Evolutionary conservation across 2,113 vertebrate genomes (phyloP).

Genomic region (Aegithalos caudatus): DNA sequence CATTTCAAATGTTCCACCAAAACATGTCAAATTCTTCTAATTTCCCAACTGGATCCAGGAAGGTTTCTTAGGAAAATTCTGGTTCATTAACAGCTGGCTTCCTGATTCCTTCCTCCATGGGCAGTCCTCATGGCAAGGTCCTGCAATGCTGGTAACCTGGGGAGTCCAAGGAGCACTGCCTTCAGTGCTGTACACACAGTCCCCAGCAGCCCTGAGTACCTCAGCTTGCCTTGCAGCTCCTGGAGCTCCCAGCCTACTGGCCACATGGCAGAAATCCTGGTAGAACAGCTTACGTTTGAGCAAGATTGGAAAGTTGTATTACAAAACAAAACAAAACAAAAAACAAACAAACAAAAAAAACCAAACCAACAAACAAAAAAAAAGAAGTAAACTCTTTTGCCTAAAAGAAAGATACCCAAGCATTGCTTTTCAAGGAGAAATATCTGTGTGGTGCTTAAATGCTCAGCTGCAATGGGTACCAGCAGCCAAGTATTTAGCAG

Average conservation of each 20-base stretch:
- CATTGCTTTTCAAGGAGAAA: not conserved
- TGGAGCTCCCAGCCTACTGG: not conserved
- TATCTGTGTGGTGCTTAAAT: not conserved
- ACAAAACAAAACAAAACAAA: not conserved
- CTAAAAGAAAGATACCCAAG: not conserved
- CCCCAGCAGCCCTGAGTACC: not conserved
- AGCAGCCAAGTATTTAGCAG: not conserved
- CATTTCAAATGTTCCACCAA: constrained; percentile 58
- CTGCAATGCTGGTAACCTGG: not conserved
- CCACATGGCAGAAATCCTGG: not conserved
- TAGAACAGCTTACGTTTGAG: not conserved
- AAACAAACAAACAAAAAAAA: not conserved
- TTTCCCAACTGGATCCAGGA: constrained; percentile 22
- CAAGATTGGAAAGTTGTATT: not conserved
- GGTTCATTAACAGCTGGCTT: not conserved
- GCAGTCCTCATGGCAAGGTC: not conserved
- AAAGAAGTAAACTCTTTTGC: not conserved
- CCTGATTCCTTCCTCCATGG: not conserved
- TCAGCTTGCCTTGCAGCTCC: not conserved
- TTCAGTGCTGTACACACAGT: not conserved
- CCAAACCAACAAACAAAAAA: too few relatives aligned
- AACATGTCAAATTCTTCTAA: constrained; percentile 48
- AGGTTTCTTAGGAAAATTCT: constrained; percentile 1
- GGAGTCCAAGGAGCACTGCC: not conserved
- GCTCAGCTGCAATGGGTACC: not conserved